Base-by-base conservation (phyloP, 2,797 vertebrate genomes). In the Sciurus vulgaris region DNA sequence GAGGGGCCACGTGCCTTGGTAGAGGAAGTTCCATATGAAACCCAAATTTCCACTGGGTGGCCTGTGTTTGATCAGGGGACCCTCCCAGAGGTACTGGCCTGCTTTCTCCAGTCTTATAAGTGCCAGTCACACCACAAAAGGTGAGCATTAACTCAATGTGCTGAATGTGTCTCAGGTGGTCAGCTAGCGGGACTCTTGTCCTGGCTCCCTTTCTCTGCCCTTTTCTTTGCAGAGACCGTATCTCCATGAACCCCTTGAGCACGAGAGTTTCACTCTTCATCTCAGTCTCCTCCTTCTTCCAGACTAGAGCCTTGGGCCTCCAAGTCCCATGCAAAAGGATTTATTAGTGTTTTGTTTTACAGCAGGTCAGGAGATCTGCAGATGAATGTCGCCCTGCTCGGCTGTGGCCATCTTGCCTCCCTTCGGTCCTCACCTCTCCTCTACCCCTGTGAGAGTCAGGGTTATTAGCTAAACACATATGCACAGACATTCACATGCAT, bases 301-400 rank as follows among this genome's bases (percentile, higher is more conserved):
- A 30, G 9, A 70, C n/a, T 14, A 73, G 13, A 51, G 18, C 13
- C 44, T 38, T 7, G 35, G 17, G 1, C 22, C 13, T 61, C 24
- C 28, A 17, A 72, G 61, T 61, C 54, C 33, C 26, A 4, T 22
- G 0, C 17, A 9, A 67, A 67, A 63, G 17, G 18, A 54, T 33
- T 38, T 26, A 35, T 20, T 17, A 20, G 7, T 4, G 12, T 38
- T 6, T 47, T 33, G 8, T 30, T 76, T 81, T 47, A n/a, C 3
- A 11, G 7, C 15, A 79, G 41, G 41, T 7, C 35, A 26, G n/a
- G 20, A 2, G n/a, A n/a, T 7, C 33, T 70, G 14, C 49, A 70
- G 24, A 8, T 20, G 11, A 24, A 41, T 2, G 0, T 9, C 0
- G 20, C 26, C 30, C 6, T 33, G 44, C 35, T 5, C 1, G 30